Evolutionary conservation across 2,888 invertebrate genomes (phyloP).

Genomic region (Agonopterix alstromeriana): DNA sequence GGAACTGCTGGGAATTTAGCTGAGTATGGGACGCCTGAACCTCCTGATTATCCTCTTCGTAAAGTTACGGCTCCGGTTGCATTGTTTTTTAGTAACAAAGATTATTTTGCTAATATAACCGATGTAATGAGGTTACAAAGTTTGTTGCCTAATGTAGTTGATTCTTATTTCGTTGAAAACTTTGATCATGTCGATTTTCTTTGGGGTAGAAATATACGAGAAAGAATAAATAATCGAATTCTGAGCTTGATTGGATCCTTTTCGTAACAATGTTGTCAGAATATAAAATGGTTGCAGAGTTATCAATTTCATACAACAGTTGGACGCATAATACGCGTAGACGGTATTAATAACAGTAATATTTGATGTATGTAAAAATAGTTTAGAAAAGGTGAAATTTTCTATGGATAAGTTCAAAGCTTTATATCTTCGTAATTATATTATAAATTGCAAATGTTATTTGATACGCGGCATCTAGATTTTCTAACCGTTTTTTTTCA

Average conservation of each 20-base stretch:
- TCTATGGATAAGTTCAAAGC: no score
- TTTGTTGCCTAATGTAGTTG: conserved; percentile 8
- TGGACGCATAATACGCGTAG: no score
- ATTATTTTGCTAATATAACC: conserved; percentile 8
- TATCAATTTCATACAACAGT: no score
- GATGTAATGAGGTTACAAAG: not conserved
- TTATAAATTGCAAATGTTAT: no score
- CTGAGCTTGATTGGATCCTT: not conserved
- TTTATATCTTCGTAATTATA: no score
- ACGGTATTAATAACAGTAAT: no score
- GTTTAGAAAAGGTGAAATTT: no score
- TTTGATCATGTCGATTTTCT: conserved; percentile 17
- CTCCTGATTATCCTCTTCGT: not conserved
- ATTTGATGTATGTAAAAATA: no score
- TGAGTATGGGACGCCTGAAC: conserved; percentile 1
- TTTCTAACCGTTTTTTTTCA: no score
- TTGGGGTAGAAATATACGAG: not conserved
- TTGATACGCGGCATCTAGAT: no score
- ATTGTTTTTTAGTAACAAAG: conserved; percentile 13
- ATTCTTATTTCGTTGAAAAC: conserved; percentile 9
- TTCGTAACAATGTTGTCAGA: not conserved
- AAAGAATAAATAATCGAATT: not conserved
- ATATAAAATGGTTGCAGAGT: no score
- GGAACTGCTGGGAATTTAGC: conserved; percentile 3
- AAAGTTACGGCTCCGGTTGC: conserved; percentile 7